Evolutionary conservation across 2,113 vertebrate species (phyloP).

Genomic region (Oreocharis arfaki): DNA sequence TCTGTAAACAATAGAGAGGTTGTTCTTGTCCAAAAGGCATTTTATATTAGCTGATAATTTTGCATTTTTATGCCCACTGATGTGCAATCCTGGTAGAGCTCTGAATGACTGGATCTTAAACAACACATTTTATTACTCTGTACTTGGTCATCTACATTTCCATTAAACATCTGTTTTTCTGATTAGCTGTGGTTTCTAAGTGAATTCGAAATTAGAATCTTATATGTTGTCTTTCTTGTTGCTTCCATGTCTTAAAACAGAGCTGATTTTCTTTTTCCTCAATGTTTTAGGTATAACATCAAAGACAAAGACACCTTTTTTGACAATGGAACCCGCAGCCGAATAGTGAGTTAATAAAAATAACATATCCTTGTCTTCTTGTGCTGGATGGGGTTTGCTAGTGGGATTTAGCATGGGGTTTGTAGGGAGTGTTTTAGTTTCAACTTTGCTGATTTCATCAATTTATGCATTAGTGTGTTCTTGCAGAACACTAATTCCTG

Average conservation of each 20-base stretch:
- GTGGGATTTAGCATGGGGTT: not conserved
- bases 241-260: not conserved
- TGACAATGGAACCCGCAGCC: slow-evolving; percentile 89
- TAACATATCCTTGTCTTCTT: not conserved
- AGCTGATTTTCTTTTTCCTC: not conserved
- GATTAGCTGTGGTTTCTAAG: not conserved
- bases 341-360: slow-evolving; percentile 86
- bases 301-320: slow-evolving; percentile 90
- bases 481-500: not conserved
- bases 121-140: not conserved
- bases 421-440: not conserved
- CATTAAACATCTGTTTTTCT: not conserved
- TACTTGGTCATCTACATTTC: not conserved
- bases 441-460: not conserved
- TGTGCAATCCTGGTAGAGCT: not conserved
- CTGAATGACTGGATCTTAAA: not conserved
- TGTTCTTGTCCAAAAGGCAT: not conserved
- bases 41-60: not conserved
- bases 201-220: not conserved
- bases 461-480: not conserved
- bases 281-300: slow-evolving; percentile 84
- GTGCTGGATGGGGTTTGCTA: not conserved
- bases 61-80: not conserved
- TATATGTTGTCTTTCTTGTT: not conserved
- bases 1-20: not conserved